Conservation (phyloP, 2,888 invertebrate species). For the Brachypterus glaber region DNA sequence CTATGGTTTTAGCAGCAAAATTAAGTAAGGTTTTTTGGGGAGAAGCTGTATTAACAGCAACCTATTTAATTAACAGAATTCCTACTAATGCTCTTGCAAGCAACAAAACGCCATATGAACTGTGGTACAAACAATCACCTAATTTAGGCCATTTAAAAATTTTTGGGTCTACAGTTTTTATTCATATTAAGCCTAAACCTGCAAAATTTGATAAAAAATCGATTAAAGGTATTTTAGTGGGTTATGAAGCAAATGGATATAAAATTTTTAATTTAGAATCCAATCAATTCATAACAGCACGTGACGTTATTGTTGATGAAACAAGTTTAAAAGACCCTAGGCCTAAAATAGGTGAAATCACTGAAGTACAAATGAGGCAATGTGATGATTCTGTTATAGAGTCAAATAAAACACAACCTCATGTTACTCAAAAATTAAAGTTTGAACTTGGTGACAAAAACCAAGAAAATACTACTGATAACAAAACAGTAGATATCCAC, state of each 20-base stretch:
- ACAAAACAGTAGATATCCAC: background rate
- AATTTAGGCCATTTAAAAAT: constrained; percentile 4
- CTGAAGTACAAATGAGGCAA: background rate
- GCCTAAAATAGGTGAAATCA: background rate
- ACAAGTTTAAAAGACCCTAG: background rate
- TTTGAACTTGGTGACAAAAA: too few species aligned
- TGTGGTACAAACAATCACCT: constrained; percentile 5
- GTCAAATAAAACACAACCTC: background rate
- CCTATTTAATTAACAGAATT: constrained; percentile 16
- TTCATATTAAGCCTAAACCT: constrained; percentile 1
- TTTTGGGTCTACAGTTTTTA: constrained; percentile 6
- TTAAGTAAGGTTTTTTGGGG: constrained; percentile 32
- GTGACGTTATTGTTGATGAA: constrained; percentile 2
- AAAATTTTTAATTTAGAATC: constrained; percentile 4
- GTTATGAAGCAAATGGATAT: constrained; percentile 6
- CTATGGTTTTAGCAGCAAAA: constrained; percentile 22
- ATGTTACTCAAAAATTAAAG: too few species aligned
- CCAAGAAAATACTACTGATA: background rate
- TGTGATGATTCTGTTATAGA: background rate
- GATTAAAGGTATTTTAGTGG: constrained; percentile 9
- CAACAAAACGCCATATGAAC: constrained; percentile 14
- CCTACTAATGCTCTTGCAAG: constrained; percentile 21
- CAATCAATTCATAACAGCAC: background rate
- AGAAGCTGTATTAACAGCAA: constrained; percentile 20
- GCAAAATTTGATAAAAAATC: constrained; percentile 2